Evolutionary conservation across 2,113 vertebrate genomes (phyloP), one percentile per base, ranked within the genome.

Genomic region (Ceyx melanurus): DNA sequence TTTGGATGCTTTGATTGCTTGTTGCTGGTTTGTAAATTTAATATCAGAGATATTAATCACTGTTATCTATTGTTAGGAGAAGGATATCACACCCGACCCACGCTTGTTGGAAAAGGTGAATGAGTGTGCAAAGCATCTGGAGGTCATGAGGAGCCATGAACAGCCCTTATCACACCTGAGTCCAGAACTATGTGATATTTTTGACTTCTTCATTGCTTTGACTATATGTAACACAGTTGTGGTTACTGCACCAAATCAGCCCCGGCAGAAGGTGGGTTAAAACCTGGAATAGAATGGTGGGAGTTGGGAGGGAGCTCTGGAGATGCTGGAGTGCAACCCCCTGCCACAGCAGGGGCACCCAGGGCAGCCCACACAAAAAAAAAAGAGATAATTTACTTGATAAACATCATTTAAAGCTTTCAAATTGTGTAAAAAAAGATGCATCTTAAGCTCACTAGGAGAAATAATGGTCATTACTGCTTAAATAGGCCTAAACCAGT

Each of bases 191-290:
- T 97, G 98, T 7, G 99, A 99, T 10, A 75, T 99, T 86, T 98
- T 99, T 0, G 99, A 99, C 93, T 99, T 99, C 97, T 99, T 99
- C 93, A 98, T 99, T 4, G 99, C 99, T 3, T 98, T 99, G 74
- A 99, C 99, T 72, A 97, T 99, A 97, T 99, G 99, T 95, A 99
- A 99, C 96, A 99, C 99, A 0, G 99, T 99, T 7, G 98, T 99
- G 33, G 99, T 99, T 92, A 99, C 99, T 1, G 99, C 98, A 18
- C 99, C 99, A 3, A 98, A 99, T 94, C 99, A 99, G 92, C 99
- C 99, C 5, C 96, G 98, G 13, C 99, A 99, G 67, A 99, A 99
- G 98, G 99, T 98, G 93, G 66, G 80, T 94, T 54, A 82, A 75
- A 89, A 61, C 10, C 53, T 50, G 22, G 48, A 50, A 50, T 50